Evolutionary conservation across 2,113 vertebrate genomes (phyloP).

Genomic region (Calyptomena viridis): DNA sequence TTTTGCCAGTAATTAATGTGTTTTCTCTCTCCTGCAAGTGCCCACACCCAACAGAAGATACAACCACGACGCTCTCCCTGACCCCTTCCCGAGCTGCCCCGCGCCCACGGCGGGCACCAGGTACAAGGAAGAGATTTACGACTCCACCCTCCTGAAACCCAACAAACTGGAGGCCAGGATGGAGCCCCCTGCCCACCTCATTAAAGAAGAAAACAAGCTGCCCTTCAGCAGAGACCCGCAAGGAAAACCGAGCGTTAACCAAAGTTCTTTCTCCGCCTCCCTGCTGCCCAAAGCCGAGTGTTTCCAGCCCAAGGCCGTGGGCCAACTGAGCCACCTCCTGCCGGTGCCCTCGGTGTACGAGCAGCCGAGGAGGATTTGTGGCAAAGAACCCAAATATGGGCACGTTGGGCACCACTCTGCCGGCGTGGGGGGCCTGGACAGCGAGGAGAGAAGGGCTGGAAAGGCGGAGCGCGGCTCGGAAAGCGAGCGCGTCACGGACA

Average conservation of each 20-base stretch:
- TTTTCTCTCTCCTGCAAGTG: conserved; percentile 13
- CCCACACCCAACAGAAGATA: conserved; percentile 62
- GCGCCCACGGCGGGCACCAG: conserved; percentile 52
- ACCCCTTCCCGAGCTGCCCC: conserved; percentile 67
- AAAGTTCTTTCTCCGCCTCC: conserved; percentile 57
- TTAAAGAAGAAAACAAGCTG: conserved; percentile 72
- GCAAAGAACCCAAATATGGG: conserved; percentile 71
- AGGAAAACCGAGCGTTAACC: conserved; percentile 30
- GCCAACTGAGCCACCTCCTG: conserved; percentile 70
- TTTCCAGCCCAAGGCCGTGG: conserved; percentile 72
- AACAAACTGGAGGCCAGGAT: conserved; percentile 57
- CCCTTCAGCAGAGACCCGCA: conserved; percentile 62
- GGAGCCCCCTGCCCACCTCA: conserved; percentile 38
- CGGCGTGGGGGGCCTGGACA: conserved; percentile 21
- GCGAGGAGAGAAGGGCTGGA: conserved; percentile 6
- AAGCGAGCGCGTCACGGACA: conserved; percentile 63
- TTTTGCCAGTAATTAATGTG: neutral
- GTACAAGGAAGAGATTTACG: conserved; percentile 79
- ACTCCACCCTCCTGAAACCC: conserved; percentile 45
- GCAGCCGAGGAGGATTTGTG: conserved; percentile 74
- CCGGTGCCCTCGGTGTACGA: conserved; percentile 77
- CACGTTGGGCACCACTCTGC: conserved; percentile 24
- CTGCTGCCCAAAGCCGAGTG: conserved; percentile 73
- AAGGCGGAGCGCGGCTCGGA: conserved; percentile 55
- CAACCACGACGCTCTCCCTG: conserved; percentile 58